A percentile compares a stretch with the other conserved stretches of the same genome.
Evolutionary conservation across 2,888 invertebrate species (phyloP).

Genomic region (Cosmorhoe ocellata): DNA sequence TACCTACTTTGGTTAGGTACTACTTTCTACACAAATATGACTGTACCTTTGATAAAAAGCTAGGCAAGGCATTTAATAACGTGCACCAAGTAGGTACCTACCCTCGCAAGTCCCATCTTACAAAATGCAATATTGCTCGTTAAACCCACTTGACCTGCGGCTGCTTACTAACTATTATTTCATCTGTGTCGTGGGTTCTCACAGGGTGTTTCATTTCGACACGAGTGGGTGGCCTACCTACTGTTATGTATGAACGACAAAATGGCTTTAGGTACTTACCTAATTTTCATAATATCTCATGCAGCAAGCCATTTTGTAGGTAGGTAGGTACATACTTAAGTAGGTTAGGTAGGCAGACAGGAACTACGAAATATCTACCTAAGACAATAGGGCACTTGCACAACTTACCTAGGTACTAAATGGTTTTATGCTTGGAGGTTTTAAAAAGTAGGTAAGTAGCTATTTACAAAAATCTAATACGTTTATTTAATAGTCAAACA

Average conservation of each 20-base stretch:
- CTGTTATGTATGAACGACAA: conserved; percentile 12
- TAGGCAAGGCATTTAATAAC: conserved; percentile 15
- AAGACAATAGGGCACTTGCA: too few relatives aligned
- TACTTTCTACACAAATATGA: neutral
- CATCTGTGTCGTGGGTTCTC: conserved; percentile 27
- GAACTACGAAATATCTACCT: too few relatives aligned
- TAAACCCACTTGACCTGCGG: conserved; percentile 72
- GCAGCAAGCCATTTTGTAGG: too few relatives aligned
- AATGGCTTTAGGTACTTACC: conserved; percentile 21
- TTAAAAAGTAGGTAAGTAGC: too few relatives aligned
- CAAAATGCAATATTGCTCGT: conserved; percentile 77
- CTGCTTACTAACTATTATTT: conserved; percentile 26
- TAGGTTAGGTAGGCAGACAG: too few relatives aligned
- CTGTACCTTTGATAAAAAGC: neutral
- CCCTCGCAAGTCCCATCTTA: conserved; percentile 37
- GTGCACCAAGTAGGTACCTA: conserved; percentile 11
- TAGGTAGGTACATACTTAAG: too few relatives aligned
- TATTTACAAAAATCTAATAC: too few relatives aligned
- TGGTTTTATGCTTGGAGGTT: too few relatives aligned
- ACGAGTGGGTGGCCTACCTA: conserved; percentile 1
- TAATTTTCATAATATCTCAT: too few relatives aligned
- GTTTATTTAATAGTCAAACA: too few relatives aligned
- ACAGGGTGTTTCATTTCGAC: conserved; percentile 63
- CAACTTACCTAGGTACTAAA: too few relatives aligned
- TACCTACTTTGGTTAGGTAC: too few relatives aligned